Base-by-base conservation (phyloP, 2,113 vertebrate species). In the Herpailurus yagouaroundi region DNA sequence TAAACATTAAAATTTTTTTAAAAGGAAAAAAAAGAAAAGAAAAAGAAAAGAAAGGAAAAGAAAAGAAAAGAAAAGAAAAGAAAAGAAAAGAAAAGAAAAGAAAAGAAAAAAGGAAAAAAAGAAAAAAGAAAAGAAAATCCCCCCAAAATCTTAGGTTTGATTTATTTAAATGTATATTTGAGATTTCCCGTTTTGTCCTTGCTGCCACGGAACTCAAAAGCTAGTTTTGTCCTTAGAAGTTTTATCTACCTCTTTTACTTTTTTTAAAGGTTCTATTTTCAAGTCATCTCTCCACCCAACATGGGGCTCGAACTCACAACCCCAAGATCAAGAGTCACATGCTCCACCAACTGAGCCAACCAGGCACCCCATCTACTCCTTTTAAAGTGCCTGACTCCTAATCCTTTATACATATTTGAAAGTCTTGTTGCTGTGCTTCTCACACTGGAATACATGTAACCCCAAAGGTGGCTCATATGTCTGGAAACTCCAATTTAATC, bases 161-260 rank as follows among this genome's bases (percentile, higher is more conserved):
- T 79, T 97, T 82, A 91, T 89, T 96, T 73, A 79, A 57, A 89
- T 50, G 13, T 29, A 2, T 69, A 57, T 80, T 91, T 92, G 63
- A 90, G 14, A 89, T 63, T 36, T 83, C 19, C 48, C 45, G 13
- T 84, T 92, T 92, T 38, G n/a, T 81, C 19, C 57, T 91, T 92
- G 69, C 57, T 83, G 4, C 10, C 68, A 50, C 33, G 19, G 60
- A 94, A 82, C 81, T 94, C 71, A 80, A 38, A 92, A 45, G 7
- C 16, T 90, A 82, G 68, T 66, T 77, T 89, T 83, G 31, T 45
- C 27, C 36, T 90, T 74, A 55, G 76, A 27, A 84, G 79, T 95
- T 57, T 84, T 81, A 18, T 82, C 45, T 77, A 33, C 52, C 3
- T 9, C 52, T 60, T 84, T 74, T 55, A 50, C 38, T 48, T 77